A percentile compares a stretch with the other conserved stretches of the same genome.
These are phyloP conservation scores for Penaeus vannamei DNA, from an alignment of 1,140 invertebrate species.

Conservation along the genomic window DNA sequence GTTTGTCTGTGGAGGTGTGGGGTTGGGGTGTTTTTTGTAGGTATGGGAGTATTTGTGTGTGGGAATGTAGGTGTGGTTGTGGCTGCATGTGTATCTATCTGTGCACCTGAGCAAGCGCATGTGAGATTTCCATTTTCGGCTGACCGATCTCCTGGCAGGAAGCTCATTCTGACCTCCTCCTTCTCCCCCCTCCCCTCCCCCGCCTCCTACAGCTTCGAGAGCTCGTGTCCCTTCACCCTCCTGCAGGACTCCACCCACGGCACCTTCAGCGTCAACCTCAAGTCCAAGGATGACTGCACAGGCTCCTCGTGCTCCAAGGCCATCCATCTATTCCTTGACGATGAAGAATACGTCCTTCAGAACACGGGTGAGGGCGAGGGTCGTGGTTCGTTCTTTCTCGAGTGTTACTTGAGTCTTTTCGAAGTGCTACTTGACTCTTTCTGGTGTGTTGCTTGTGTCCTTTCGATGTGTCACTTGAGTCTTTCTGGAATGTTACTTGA, in stretches of 20 bases:
- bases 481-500: no score
- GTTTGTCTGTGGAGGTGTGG: background rate
- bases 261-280: conserved; percentile 79
- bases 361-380: conserved; percentile 71
- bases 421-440: background rate
- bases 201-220: conserved; percentile 70
- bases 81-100: background rate
- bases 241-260: conserved; percentile 63
- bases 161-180: no score
- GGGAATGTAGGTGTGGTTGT: background rate
- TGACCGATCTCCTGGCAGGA: no score
- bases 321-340: conserved; percentile 79
- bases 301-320: conserved; percentile 74
- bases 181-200: conserved; percentile 68
- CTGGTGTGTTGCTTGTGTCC: no score
- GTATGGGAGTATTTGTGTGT: no score
- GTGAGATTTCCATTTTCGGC: background rate
- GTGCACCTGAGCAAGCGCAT: background rate
- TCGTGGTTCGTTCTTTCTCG: background rate
- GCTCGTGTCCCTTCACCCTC: conserved; percentile 72
- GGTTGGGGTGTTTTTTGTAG: no score
- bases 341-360: conserved; percentile 78
- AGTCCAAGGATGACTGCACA: conserved; percentile 71
- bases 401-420: background rate
- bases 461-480: no score